Evolutionary conservation across 2,113 vertebrate species (phyloP).

Genomic region (Pomatorhinus ruficollis): DNA sequence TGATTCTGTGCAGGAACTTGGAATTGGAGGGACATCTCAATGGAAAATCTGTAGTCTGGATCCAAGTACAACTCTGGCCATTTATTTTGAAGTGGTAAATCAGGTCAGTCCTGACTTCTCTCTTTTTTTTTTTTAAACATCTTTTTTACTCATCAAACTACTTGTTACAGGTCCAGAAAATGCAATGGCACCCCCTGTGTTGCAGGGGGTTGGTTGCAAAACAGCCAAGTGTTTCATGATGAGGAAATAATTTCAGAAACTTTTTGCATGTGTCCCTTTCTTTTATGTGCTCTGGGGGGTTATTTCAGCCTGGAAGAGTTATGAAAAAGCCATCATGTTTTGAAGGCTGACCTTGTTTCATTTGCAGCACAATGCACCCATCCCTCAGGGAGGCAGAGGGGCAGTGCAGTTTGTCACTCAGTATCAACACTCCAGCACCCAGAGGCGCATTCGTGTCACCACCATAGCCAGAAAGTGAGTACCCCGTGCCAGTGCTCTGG

Average conservation of each 20-base stretch:
- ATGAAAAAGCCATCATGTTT: not conserved
- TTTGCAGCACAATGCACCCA: conserved; percentile 90
- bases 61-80: conserved; percentile 85
- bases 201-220: not conserved
- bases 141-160: not conserved
- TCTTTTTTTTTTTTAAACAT: not conserved
- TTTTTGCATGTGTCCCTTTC: rapidly evolving
- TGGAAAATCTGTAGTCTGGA: conserved; percentile 94
- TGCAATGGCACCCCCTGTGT: not conserved
- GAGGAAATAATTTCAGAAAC: not conserved
- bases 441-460: conserved; percentile 91
- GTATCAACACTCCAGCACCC: conserved; percentile 92
- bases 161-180: not conserved
- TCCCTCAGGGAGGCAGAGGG: conserved; percentile 93
- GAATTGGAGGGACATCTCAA: conserved; percentile 90
- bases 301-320: not conserved
- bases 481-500: not conserved
- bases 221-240: not conserved
- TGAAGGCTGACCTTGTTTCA: not conserved
- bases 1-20: conserved; percentile 83
- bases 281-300: not conserved
- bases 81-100: conserved; percentile 97
- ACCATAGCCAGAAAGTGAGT: conserved; percentile 95
- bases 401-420: conserved; percentile 95
- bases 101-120: conserved; percentile 79